Conservation (phyloP, 2,888 invertebrate genomes). For the Bellardia pandia region DNA sequence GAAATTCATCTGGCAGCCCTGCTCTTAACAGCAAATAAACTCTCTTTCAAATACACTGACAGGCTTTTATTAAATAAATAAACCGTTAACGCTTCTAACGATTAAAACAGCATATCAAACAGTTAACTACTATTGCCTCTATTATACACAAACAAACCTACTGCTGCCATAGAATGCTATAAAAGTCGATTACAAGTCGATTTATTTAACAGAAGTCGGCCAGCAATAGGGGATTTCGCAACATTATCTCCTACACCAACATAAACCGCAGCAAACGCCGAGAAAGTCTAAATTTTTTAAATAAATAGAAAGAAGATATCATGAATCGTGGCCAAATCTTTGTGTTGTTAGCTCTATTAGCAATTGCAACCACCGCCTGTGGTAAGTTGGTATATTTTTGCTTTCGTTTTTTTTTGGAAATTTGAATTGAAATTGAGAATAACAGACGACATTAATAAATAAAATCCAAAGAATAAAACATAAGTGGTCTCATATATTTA, state of each 20-base stretch:
- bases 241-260: background rate
- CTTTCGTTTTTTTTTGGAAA: too few relatives aligned
- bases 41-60: background rate
- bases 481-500: background rate
- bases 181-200: conserved; percentile 48
- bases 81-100: conserved; percentile 19
- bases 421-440: too few relatives aligned
- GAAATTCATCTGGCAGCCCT: too few relatives aligned
- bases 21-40: background rate
- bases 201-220: conserved; percentile 32
- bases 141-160: background rate
- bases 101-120: conserved; percentile 7
- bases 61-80: background rate
- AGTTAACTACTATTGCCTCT: background rate
- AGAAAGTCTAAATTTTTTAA: conserved; percentile 17
- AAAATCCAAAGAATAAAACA: background rate
- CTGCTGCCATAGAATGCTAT: conserved; percentile 19
- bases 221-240: conserved; percentile 46
- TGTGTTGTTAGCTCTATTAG: conserved; percentile 49
- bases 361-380: conserved; percentile 59
- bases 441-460: conserved; percentile 8
- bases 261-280: background rate
- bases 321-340: conserved; percentile 56
- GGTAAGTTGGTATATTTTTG: conserved; percentile 66
- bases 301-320: conserved; percentile 29